phyloP scores from a whole-genome alignment of 2,888 invertebrate species.

The Subacronicta megacephala region DNA sequence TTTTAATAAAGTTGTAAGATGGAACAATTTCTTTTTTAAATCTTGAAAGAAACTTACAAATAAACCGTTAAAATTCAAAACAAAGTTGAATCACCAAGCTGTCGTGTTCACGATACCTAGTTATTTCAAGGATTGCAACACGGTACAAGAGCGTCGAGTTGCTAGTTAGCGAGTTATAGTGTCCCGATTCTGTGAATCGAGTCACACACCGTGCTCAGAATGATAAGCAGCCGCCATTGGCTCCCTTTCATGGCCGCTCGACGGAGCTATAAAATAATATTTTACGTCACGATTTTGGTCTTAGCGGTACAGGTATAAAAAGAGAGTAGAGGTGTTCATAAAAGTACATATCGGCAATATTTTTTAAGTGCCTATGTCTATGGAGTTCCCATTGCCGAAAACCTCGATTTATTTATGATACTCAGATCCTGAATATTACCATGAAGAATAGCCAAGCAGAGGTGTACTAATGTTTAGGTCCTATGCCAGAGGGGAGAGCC shows the following conservation, averaged over 20 bases:
- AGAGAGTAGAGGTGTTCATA: background rate
- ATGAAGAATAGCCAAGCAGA: too few species aligned
- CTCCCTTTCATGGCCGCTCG: constrained; percentile 36
- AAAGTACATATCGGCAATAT: background rate
- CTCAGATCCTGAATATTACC: too few species aligned
- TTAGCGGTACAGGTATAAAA: background rate
- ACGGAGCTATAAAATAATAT: constrained; percentile 44
- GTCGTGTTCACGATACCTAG: background rate
- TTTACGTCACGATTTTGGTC: constrained; percentile 39
- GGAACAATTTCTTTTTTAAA: background rate
- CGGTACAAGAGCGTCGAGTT: constrained; percentile 27
- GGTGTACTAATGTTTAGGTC: too few species aligned
- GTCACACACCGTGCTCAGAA: constrained; percentile 45
- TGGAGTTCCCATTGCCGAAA: too few species aligned
- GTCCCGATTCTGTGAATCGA: constrained; percentile 47
- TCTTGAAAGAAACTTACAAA: background rate
- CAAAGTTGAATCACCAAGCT: constrained; percentile 7
- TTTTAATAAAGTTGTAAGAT: too few species aligned
- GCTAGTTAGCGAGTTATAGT: constrained; percentile 29
- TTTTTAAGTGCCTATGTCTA: background rate
- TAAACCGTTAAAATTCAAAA: constrained; percentile 14
- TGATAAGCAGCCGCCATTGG: constrained; percentile 43
- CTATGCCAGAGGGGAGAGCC: too few species aligned
- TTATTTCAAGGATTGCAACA: constrained; percentile 17
- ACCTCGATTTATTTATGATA: too few species aligned